These are phyloP conservation scores for Mormyrus lacerda DNA, from an alignment of 2,113 vertebrate genomes.

Conservation along the genomic window DNA sequence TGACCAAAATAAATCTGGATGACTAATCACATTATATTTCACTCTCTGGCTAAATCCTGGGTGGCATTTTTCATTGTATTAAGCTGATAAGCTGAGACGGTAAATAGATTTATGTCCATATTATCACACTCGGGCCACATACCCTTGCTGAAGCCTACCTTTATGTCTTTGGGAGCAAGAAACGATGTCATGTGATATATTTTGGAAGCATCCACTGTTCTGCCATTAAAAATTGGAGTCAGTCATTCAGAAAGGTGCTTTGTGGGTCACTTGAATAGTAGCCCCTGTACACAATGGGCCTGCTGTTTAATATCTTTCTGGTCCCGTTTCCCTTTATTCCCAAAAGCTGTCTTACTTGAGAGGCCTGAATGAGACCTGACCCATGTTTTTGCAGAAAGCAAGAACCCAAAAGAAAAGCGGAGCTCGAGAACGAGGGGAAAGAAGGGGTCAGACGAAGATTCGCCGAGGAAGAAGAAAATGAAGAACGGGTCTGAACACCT, in stretches of 20 bases:
- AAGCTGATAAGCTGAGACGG: not conserved
- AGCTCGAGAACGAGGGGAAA: slow-evolving; percentile 76
- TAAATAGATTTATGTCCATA: not conserved
- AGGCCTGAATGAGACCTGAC: not conserved
- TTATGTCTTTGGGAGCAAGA: not conserved
- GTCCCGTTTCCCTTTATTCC: not conserved
- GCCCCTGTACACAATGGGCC: not conserved
- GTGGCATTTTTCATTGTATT: not conserved
- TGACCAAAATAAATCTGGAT: not conserved
- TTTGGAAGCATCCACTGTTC: not conserved
- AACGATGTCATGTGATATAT: not conserved
- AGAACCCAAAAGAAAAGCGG: slow-evolving; percentile 78
- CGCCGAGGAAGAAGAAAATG: slow-evolving; percentile 86
- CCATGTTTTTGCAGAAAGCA: slow-evolving; percentile 57
- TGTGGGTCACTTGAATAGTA: not conserved
- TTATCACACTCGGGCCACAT: not conserved
- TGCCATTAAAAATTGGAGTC: not conserved
- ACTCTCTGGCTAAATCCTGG: not conserved
- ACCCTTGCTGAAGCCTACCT: not conserved
- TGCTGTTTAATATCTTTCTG: not conserved
- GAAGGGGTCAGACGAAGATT: slow-evolving; percentile 85
- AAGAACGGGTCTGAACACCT: slow-evolving; percentile 74
- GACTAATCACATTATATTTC: not conserved
- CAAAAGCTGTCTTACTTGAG: not conserved
- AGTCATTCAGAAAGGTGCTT: not conserved